These are phyloP conservation scores for Merops nubicus DNA, from an alignment of 2,113 vertebrate species.

Conservation along the genomic window DNA sequence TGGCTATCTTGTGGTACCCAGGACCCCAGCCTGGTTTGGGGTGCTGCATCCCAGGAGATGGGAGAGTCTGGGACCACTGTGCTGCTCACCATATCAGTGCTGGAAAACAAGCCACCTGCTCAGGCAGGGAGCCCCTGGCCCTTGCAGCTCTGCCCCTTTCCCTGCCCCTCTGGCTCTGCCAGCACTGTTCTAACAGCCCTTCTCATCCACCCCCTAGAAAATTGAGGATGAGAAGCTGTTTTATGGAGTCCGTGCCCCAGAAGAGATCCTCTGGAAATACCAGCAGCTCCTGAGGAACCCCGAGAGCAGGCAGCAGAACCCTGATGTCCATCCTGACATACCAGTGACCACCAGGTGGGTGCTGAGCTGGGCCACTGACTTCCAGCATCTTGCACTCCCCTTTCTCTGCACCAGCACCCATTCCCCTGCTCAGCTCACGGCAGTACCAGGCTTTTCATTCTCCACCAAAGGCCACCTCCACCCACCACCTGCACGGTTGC, in stretches of 20 bases:
- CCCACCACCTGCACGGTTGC: fast-evolving
- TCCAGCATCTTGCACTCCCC: background rate
- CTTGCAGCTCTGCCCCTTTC: background rate
- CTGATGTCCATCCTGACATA: background rate
- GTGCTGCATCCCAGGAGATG: background rate
- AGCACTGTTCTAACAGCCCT: background rate
- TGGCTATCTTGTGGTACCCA: background rate
- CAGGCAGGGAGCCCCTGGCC: background rate
- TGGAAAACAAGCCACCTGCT: background rate
- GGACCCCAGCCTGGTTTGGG: background rate
- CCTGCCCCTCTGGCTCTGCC: background rate
- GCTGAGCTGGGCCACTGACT: background rate
- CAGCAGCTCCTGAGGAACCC: constrained; percentile 79
- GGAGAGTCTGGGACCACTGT: background rate
- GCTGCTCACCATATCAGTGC: background rate
- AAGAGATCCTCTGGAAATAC: constrained; percentile 79
- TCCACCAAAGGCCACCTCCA: background rate
- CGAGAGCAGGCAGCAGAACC: background rate
- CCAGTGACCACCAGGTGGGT: constrained; percentile 76
- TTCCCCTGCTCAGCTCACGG: background rate
- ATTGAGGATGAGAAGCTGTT: constrained; percentile 78
- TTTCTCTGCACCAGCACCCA: background rate
- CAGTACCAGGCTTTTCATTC: background rate
- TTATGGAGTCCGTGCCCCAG: constrained; percentile 80
- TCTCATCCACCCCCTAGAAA: constrained; percentile 61